Evolutionary conservation across 2,113 vertebrate genomes (phyloP), one percentile per base, ranked within the genome.

Genomic region (Cheirogaleus medius): DNA sequence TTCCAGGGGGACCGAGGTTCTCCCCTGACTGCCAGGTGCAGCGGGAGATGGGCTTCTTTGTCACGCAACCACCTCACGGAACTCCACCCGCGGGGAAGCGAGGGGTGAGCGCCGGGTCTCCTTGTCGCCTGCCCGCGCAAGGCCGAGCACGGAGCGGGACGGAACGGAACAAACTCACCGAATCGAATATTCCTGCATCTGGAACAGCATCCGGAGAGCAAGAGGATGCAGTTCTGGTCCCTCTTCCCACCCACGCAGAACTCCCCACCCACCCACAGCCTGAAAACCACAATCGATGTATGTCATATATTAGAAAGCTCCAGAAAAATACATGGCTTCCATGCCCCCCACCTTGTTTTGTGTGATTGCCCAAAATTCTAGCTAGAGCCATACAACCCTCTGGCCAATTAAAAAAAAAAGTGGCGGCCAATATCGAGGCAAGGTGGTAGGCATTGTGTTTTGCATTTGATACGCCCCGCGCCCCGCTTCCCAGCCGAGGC

Each of bases 391-490:
- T 0, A 5, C 1, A 21, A 42, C 6, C 54, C 20, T 37, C 11
- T 23, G 12, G 64, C 11, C 37, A 42, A 9, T n/a, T 37, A n/a
- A 63, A 94, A 66, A 94, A 66, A n/a, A 63, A 94, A 80, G 39
- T 49, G 52, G 32, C 8, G 7, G 10, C 17, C 8, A 21, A 12
- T 25, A 60, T 25, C 56, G 12, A 42, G 39, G 10, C 10, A 18
- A 52, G 17, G 60, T 11, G 2, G 39, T 0, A 73, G 52, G 44
- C 15, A 7, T 37, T 2, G 3, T 1, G 6, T 0, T 78, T 37
- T 42, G 34, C 0, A 8, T 29, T 37, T 14, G 1, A 1, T 32
- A 10, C 12, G 0, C 1, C 34, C 20, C 12, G n/a, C 5, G 1
- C n/a, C 27, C 4, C n/a, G 8, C 3, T 27, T 11, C 23, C 60